Base-by-base conservation (phyloP, 2,888 invertebrate genomes). In the Cancer borealis region DNA sequence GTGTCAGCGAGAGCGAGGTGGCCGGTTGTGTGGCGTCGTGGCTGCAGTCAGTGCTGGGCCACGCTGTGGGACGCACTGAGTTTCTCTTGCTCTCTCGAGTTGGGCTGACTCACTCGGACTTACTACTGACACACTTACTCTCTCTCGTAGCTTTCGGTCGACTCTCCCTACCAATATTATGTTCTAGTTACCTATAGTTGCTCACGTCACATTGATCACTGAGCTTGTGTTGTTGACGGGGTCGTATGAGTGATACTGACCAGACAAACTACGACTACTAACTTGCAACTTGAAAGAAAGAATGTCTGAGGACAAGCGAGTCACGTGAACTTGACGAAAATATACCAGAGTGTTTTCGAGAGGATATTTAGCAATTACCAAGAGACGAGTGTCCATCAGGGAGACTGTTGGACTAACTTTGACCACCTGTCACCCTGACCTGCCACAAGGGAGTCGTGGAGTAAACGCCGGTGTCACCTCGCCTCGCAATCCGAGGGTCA, bases 121-220 rank as follows among this genome's bases (percentile, higher is more conserved):
- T 92, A 49, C 92, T 92, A 47, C 93, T 93, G 93, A 93, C 93
- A 93, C 89, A 93, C 93, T 93, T 93, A 84, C 49, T 79, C 92
- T 21, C 92, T 91, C 91, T 73, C 73, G 45, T 12, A 91, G 91
- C 91, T 91, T 73, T 91, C 45, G 30, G 91, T 30, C 66, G 91
- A 66, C 92, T 92, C 84, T 87, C 92, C 87, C 92, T 49, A 54
- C 87, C 54, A 30, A 66, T 73, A 73, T 60, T 39, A 66, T 91
- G 66, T 91, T 66, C 46, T 45, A 66, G 91, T 73, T 91, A 49
- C 49, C 21, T 39, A 39, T 49, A 30, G 87, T 39, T 46, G 54
- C 92, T 84, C 49, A 8, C 17, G 8, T 47, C 45, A 91, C n/a
- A 26, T 39, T 8, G 2, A 89, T 39, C 49, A n/a, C 12, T 89